These are phyloP conservation scores for Spatulosminthurus flaviceps DNA, from an alignment of 2,888 invertebrate species.

Conservation along the genomic window DNA sequence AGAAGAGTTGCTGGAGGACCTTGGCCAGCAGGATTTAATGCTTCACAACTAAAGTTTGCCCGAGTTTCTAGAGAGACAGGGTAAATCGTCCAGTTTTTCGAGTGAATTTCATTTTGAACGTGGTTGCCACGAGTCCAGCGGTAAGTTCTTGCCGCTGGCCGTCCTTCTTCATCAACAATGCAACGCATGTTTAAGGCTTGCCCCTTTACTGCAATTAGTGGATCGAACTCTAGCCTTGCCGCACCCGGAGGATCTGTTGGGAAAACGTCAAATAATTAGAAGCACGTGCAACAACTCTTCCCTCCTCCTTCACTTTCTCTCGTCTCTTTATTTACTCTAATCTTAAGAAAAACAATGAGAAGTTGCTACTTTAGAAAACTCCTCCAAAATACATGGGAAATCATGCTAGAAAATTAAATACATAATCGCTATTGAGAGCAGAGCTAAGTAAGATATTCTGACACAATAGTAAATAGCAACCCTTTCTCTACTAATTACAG, in stretches of 20 bases:
- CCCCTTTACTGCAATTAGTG: slow-evolving; percentile 82
- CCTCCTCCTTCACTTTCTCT: too few species aligned
- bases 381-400: too few species aligned
- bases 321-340: too few species aligned
- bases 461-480: too few species aligned
- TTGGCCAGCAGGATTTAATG: slow-evolving; percentile 84
- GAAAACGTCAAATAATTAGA: slow-evolving; percentile 52
- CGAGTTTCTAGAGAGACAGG: slow-evolving; percentile 86
- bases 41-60: slow-evolving; percentile 89
- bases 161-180: slow-evolving; percentile 81
- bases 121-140: slow-evolving; percentile 84
- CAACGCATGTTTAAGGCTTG: slow-evolving; percentile 84
- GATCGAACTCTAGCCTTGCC: slow-evolving; percentile 79
- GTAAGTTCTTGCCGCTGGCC: slow-evolving; percentile 75
- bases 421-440: too few species aligned
- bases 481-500: too few species aligned
- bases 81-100: slow-evolving; percentile 80
- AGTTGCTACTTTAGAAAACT: too few species aligned
- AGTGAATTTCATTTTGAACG: slow-evolving; percentile 78
- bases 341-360: too few species aligned
- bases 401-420: too few species aligned
- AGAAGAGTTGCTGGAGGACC: slow-evolving; percentile 75
- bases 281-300: background rate
- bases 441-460: too few species aligned
- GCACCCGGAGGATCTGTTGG: slow-evolving; percentile 86